Conservation (phyloP, 1,140 invertebrate species). For the Pristionchus pacificus region DNA sequence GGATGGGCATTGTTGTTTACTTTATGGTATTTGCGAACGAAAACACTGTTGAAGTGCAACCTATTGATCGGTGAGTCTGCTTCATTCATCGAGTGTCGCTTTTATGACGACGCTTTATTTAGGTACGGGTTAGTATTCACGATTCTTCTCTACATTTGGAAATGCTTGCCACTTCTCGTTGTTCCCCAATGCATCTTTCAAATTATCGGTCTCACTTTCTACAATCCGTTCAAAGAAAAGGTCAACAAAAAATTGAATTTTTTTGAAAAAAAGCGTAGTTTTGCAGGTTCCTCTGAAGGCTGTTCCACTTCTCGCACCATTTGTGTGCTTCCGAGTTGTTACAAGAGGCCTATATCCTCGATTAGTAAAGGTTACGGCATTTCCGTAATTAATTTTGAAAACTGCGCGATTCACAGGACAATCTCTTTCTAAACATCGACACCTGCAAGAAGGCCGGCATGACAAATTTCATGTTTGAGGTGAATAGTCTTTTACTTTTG, state of each 20-base stretch:
- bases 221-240: conserved; percentile 90
- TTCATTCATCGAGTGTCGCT: not conserved
- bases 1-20: conserved; percentile 30
- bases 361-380: conserved; percentile 69
- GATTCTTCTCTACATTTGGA: conserved; percentile 72
- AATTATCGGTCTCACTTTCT: conserved; percentile 80
- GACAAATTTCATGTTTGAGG: conserved; percentile 91
- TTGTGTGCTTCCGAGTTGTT: conserved; percentile 89
- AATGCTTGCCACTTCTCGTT: conserved; percentile 78
- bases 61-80: not conserved
- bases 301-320: conserved; percentile 80
- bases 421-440: conserved; percentile 81
- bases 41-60: not conserved
- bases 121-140: conserved; percentile 59
- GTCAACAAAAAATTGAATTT: conserved; percentile 59
- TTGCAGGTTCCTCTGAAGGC: conserved; percentile 36
- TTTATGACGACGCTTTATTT: conserved; percentile 19
- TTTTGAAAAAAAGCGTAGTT: conserved; percentile 57
- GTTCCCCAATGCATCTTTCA: conserved; percentile 76
- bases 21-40: conserved; percentile 17
- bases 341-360: conserved; percentile 90
- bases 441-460: conserved; percentile 81
- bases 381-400: too few relatives aligned
- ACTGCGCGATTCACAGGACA: conserved; percentile 70
- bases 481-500: not conserved